phyloP scores from a whole-genome alignment of 2,888 invertebrate genomes.

The Hedya salicella region DNA sequence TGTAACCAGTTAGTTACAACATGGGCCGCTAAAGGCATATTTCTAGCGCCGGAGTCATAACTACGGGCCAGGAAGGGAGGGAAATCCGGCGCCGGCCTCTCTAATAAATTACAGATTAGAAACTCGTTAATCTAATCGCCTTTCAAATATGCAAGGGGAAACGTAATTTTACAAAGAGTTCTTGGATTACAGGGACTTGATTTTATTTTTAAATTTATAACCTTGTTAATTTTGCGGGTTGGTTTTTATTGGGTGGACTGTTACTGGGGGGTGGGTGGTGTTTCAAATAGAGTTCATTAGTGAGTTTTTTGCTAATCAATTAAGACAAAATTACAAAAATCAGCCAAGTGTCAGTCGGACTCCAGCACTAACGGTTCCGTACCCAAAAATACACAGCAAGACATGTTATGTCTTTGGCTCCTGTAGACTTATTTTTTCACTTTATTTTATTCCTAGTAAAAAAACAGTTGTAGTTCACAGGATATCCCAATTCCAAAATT shows the following conservation, averaged over 20 bases:
- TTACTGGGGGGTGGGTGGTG: too few species aligned
- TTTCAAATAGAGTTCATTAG: too few species aligned
- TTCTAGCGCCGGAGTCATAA: slow-evolving; percentile 39
- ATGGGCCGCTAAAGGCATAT: slow-evolving; percentile 23
- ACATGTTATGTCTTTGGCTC: too few species aligned
- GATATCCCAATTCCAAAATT: too few species aligned
- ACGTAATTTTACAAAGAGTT: slow-evolving; percentile 53
- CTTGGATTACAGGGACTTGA: slow-evolving; percentile 29
- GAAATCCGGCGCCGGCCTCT: slow-evolving; percentile 64
- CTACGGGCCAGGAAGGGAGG: slow-evolving; percentile 59
- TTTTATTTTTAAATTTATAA: slow-evolving; percentile 36
- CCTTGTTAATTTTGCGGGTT: slow-evolving; percentile 29
- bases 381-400: too few species aligned
- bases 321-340: too few species aligned
- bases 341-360: too few species aligned
- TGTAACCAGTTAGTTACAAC: slow-evolving; percentile 21
- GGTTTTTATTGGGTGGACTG: slow-evolving; percentile 6
- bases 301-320: too few species aligned
- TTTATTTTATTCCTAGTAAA: too few species aligned
- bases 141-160: slow-evolving; percentile 52
- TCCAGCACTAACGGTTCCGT: too few species aligned
- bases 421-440: too few species aligned
- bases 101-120: slow-evolving; percentile 79
- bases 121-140: slow-evolving; percentile 76
- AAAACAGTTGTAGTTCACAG: too few species aligned